Conservation (phyloP, 2,888 invertebrate genomes). For the Acleris literana region DNA sequence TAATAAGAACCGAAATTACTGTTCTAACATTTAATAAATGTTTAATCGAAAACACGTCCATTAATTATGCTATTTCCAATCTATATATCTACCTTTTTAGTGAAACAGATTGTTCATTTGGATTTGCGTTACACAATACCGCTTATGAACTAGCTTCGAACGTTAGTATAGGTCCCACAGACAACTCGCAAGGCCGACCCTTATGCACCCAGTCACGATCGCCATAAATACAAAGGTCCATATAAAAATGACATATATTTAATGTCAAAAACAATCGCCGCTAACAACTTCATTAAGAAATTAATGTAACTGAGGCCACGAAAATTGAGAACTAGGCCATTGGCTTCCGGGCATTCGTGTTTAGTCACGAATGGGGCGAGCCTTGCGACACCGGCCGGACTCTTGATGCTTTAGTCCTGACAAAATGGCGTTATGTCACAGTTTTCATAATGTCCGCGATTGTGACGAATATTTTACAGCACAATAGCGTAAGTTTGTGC, state of each 20-base stretch:
- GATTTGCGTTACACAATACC: constrained; percentile 7
- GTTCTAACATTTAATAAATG: too few relatives aligned
- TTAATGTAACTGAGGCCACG: constrained; percentile 54
- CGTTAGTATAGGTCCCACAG: background rate
- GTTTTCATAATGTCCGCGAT: constrained; percentile 48
- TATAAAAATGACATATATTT: constrained; percentile 27
- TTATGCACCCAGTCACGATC: constrained; percentile 17
- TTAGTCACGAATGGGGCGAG: constrained; percentile 64
- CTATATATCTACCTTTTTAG: constrained; percentile 1
- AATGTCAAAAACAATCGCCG: constrained; percentile 23
- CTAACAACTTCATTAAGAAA: constrained; percentile 33
- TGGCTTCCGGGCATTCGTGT: constrained; percentile 75
- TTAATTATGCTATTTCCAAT: too few relatives aligned
- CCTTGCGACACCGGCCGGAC: constrained; percentile 56
- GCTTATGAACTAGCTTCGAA: background rate
- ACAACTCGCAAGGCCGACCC: constrained; percentile 12
- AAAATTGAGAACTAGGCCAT: constrained; percentile 66
- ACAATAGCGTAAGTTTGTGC: constrained; percentile 21
- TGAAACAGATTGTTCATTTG: constrained; percentile 2
- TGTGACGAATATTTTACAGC: constrained; percentile 8
- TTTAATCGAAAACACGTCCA: too few relatives aligned
- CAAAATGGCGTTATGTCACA: constrained; percentile 56
- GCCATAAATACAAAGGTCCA: constrained; percentile 22
- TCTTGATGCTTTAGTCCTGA: constrained; percentile 48
- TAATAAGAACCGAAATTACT: too few relatives aligned